Conservation (phyloP, 2,888 invertebrate genomes). For the Phaedon cochleariae region DNA sequence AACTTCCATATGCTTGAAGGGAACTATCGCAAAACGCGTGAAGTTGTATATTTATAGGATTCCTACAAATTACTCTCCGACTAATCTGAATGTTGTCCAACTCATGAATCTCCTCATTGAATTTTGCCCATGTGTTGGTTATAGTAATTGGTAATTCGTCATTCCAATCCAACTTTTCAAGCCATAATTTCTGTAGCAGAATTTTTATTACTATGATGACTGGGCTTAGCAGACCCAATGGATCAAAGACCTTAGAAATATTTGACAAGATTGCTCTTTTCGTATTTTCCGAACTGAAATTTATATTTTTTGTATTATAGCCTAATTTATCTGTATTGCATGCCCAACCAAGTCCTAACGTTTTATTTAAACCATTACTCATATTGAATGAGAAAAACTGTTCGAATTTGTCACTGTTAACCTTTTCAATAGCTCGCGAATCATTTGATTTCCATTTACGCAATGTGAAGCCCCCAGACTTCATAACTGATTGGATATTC, state of each 20-base stretch:
- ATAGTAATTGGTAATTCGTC: background rate
- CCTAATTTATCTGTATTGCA: background rate
- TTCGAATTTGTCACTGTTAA: slow-evolving; percentile 11
- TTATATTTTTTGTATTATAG: background rate
- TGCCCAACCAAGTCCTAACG: background rate
- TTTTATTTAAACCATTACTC: background rate
- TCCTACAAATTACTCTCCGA: background rate
- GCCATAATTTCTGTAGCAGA: background rate
- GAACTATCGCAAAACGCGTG: background rate
- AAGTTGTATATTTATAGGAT: background rate
- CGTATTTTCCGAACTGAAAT: background rate
- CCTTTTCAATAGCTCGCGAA: background rate
- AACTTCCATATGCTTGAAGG: too few relatives aligned
- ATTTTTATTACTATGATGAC: background rate
- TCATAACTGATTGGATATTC: slow-evolving; percentile 15
- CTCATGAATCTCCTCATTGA: background rate
- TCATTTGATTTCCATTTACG: slow-evolving; percentile 37
- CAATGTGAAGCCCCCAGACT: slow-evolving; percentile 29
- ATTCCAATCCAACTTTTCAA: background rate
- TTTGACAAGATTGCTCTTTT: background rate
- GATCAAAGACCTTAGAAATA: background rate
- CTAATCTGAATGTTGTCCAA: background rate
- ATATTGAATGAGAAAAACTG: background rate
- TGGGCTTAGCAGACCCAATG: background rate
- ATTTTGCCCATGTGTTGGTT: background rate